Evolutionary conservation across 1,140 invertebrate genomes (phyloP).

Genomic region (Tigriopus japonicus): DNA sequence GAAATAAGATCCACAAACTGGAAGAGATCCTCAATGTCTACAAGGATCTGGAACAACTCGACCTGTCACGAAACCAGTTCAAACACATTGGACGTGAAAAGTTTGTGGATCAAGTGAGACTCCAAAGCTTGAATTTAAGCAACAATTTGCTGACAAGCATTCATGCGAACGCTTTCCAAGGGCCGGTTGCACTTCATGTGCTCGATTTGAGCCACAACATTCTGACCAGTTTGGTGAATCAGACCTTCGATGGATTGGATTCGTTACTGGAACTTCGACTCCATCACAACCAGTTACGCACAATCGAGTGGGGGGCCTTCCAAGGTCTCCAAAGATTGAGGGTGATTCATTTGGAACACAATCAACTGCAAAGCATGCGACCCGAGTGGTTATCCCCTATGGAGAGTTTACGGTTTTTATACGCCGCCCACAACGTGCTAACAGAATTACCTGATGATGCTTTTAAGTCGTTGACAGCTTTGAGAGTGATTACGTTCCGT

Average conservation of each 20-base stretch:
- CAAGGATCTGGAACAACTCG: background rate
- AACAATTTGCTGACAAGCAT: slow-evolving; percentile 4
- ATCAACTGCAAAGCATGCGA: background rate
- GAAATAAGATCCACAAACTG: background rate
- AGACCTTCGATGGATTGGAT: background rate
- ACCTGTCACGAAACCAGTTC: slow-evolving; percentile 1
- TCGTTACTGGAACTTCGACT: slow-evolving; percentile 1
- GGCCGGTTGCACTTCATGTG: background rate
- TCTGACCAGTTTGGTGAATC: background rate
- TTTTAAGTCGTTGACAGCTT: background rate
- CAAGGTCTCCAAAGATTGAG: background rate
- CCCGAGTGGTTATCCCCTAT: background rate
- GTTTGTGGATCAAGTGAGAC: background rate
- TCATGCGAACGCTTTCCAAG: background rate
- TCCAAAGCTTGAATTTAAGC: slow-evolving; percentile 1
- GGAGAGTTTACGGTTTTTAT: slow-evolving; percentile 4
- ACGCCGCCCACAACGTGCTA: background rate
- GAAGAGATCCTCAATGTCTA: background rate
- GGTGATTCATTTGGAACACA: slow-evolving; percentile 1
- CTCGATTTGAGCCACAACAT: slow-evolving; percentile 4
- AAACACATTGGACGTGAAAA: background rate
- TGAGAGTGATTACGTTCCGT: background rate
- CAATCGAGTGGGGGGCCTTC: background rate
- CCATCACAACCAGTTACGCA: background rate
- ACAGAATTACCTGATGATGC: background rate